Conservation (phyloP, 2,797 vertebrate species). For the Labroides dimidiatus region DNA sequence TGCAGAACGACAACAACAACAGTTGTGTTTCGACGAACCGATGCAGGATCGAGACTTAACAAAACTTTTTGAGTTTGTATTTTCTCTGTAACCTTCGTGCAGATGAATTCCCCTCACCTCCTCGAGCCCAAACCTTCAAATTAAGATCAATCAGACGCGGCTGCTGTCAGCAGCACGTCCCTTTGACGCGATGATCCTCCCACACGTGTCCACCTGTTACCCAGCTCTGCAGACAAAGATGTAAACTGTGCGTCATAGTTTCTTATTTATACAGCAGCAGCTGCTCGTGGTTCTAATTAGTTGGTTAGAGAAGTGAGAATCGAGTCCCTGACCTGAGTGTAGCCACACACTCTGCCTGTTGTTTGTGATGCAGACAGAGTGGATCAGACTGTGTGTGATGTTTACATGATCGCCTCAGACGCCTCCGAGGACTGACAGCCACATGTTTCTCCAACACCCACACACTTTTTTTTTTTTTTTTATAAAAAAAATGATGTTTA, state of each 20-base stretch:
- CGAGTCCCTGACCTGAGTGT: not conserved
- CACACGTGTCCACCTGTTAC: conserved; percentile 20
- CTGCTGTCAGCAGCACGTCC: not conserved
- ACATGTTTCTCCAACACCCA: not conserved
- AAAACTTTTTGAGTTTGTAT: no score
- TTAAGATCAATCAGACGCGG: not conserved
- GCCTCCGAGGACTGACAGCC: conserved; percentile 16
- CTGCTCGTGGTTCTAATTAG: conserved; percentile 17
- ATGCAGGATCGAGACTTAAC: no score
- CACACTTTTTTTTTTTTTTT: conserved; percentile 2
- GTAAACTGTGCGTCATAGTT: conserved; percentile 44
- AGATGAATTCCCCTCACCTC: not conserved
- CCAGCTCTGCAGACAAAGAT: not conserved
- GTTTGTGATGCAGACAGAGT: conserved; percentile 46
- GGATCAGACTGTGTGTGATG: conserved; percentile 11
- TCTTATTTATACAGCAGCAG: conserved; percentile 31
- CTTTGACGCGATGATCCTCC: not conserved
- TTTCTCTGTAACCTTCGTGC: not conserved
- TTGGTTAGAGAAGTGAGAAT: conserved; percentile 6
- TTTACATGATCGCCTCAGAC: conserved; percentile 40
- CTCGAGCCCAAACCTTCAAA: not conserved
- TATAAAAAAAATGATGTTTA: no score
- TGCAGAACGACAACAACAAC: not conserved
- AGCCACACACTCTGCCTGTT: not conserved
- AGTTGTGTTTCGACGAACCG: no score